Evolutionary conservation across 2,888 invertebrate genomes (phyloP), one percentile per base, ranked within the genome.

Genomic region (Exephanes ischioxanthus): DNA sequence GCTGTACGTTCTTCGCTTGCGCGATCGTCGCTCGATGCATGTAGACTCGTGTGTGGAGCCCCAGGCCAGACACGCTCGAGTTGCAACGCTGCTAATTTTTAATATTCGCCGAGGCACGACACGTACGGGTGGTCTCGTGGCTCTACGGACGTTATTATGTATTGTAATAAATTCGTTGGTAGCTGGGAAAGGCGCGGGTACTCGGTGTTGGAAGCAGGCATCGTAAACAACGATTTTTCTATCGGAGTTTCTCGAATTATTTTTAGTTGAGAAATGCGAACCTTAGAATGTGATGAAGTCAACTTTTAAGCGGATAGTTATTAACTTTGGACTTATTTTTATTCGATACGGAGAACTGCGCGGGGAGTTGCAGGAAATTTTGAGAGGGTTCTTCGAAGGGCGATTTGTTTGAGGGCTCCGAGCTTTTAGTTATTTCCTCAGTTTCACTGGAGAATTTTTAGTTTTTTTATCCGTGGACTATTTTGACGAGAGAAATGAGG

Each of bases 21-120:
- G 72, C 58, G 80, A 58, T 81, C 55, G 66, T 53, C 58, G 26
- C 71, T 72, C 61, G 73, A 41, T 72, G 75, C 53, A 37, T 16
- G 41, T 45, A n/a, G 61, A 26, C 58, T 45, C 73, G 58, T 73
- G 61, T 73, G 61, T n/a, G 26, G 9, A 41, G 22, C 33, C 84
- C 48, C 45, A 85, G 83, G 76, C 83, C 76, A 85, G 86, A 84
- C 83, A 83, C 87, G 86, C 84, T 80, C 83, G 77, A 71, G 76
- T 86, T 88, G 84, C 84, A 73, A 82, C 86, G 84, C 82, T 86
- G 83, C 84, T 87, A 84, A 88, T 89, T 87, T 86, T 86, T 87
- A 83, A 78, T 81, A 84, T 83, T 83, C 76, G 53, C 76, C 55
- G 51, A 51, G 66, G 83, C 87, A 85, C 84, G 86, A 89, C 88